Base-by-base conservation (phyloP, 2,888 invertebrate genomes). In the Byasa hedistus region DNA sequence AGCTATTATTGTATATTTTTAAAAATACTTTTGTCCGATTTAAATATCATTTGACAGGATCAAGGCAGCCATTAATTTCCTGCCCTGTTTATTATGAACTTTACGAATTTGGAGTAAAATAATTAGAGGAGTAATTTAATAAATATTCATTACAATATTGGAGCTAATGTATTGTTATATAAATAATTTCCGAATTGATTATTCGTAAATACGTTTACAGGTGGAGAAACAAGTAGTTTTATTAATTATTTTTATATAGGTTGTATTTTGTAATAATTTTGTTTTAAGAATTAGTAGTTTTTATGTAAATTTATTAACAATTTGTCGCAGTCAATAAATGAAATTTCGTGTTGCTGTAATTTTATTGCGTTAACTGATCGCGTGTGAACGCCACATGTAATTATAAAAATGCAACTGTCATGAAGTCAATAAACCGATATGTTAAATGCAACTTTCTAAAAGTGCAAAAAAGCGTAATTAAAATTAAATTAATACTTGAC, bases 11-110 rank as follows among this genome's bases (percentile, higher is more conserved):
- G 32, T 10, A 32, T 32, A 17, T 15, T 44, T 17, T 17, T 15
- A 44, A 15, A 44, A 44, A 3, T 17, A 15, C 15, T 44, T 4
- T 44, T 17, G 17, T 44, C 17, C 44, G 17, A 17, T 44, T 44
- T 19, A 17, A 44, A 44, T 17, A 44, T 44, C 64, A 58, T 51
- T 64, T 27, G 62, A 48, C 64, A 64, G 58, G 64, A 55, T 64
- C 64, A 64, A 59, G 59, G 64, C 8, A 21, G 27, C 55, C 21
- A 59, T 64, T 39, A 59, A 55, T 55, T 64, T 64, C 52, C 22
- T 19, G 21, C 3, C 21, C 19, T 17, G 44, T 44, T 44, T 19
- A 44, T 44, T 44, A 44, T 19, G 19, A 44, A 44, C 4, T 44
- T 2, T 44, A 17, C 44, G 44, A 1, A 44, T 17, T 44, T 44